Base-by-base conservation (phyloP, 1,140 invertebrate genomes). In the Drosophila saltans region DNA sequence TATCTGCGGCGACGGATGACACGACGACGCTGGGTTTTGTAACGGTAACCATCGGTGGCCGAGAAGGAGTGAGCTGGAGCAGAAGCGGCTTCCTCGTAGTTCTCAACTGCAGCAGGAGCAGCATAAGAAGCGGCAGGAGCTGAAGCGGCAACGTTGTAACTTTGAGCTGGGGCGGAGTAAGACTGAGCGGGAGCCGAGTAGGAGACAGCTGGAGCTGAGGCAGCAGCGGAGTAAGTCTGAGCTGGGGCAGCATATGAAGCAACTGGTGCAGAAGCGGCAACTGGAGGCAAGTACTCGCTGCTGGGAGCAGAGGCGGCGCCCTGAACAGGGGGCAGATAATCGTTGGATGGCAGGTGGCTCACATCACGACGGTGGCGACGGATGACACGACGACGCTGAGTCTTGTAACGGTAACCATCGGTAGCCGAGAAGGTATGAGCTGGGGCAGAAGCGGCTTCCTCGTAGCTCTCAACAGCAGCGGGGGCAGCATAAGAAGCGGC, bases 381-480 rank as follows among this genome's bases (percentile, higher is more conserved):
- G 30, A 76, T 45, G 16, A 86, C 84, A 24, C 72, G 66, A 62
- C 81, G 81, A 66, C 76, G 76, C 33, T 84, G 77, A 70, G 82
- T 91, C 73, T 91, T 91, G 80, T 91, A 91, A 30, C 86, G 85
- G 78, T 91, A 91, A 21, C 89, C 89, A 66, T 91, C 89, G 33
- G 8, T 55, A n/a, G 82, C 66, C 2, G 88, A 91, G 80, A 76
- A 91, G 63, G 56, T 79, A 70, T 91, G 88, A 30, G 82, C 82
- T 21, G 82, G 80, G 52, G 73, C 88, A 16, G 84, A 82, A 55
- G 81, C 85, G 55, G 84, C 78, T 48, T 71, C 64, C 26, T 83
- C 78, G 71, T 86, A 79, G 39, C 43, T 48, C 76, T 82, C 78
- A 71, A 65, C 72, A 6, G 48, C 72, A 45, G 70, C 76, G 7